Base-by-base conservation (phyloP, 2,113 vertebrate genomes). In the Numenius arquata region DNA sequence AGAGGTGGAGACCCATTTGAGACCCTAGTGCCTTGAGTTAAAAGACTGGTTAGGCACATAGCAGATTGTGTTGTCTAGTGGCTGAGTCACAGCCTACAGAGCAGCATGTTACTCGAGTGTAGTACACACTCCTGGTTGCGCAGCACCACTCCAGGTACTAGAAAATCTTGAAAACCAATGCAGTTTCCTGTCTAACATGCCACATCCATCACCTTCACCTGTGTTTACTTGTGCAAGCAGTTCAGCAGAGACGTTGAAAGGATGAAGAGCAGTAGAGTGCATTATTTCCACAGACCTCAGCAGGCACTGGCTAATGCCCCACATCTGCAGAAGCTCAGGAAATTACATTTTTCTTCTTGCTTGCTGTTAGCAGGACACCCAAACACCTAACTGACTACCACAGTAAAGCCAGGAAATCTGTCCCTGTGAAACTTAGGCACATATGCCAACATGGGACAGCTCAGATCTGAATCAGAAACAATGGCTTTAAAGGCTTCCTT, bases 401-500 rank as follows among this genome's bases (percentile, higher is more conserved):
- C 12, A 59, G 76, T 45, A 86, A 85, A 80, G 63, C 14, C 45
- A 82, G 15, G 8, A 84, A 78, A 59, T 52, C 18, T 83, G 15
- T 7, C 15, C 8, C 16, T 0, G 0, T 38, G 56, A 86, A 92
- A 91, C 81, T 63, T 34, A 85, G n/a, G 53, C 41, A 45, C 11
- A 5, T 26, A 41, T n/a, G n/a, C 20, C 20, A n/a, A 68, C 8
- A 27, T 0, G 22, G 48, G 36, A 72, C 29, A 53, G 12, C 50
- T 78, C 40, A 66, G 30, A 47, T 85, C 9, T 63, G 40, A 48
- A 79, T 63, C 59, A 78, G 38, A 75, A 93, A 52, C 21, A 18
- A 74, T 9, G 36, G 36, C 45, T 94, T 92, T 90, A 90, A 93
- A 90, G 22, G 6, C 43, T 90, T 78, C 59, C 68, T 89, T 77